These are phyloP conservation scores for Cryptotermes secundus DNA, from an alignment of 1,140 invertebrate species.

Conservation along the genomic window DNA sequence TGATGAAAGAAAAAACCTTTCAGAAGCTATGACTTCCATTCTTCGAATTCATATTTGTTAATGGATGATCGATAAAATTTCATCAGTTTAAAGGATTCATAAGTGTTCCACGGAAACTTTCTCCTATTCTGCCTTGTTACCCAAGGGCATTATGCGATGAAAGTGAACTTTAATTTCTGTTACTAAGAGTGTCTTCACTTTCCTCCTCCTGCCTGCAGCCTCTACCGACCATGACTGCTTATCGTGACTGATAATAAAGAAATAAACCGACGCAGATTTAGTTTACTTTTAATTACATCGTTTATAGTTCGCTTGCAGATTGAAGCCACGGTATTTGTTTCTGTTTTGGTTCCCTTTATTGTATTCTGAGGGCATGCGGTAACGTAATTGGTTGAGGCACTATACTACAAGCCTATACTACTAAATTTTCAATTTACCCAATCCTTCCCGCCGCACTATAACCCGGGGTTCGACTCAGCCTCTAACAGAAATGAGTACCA, in stretches of 20 bases:
- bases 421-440: too few species aligned
- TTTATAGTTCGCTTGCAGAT: too few species aligned
- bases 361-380: too few species aligned
- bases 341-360: too few species aligned
- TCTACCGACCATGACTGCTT: background rate
- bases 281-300: background rate
- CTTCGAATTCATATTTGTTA: conserved; percentile 10
- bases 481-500: too few species aligned
- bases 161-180: too few species aligned
- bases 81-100: background rate
- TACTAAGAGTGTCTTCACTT: background rate
- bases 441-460: too few species aligned
- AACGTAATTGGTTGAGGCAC: too few species aligned
- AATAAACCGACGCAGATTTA: background rate
- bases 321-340: too few species aligned
- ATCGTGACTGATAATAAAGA: background rate
- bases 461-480: too few species aligned
- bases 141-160: too few species aligned
- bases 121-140: background rate
- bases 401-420: too few species aligned
- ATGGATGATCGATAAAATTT: background rate
- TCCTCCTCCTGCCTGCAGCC: background rate
- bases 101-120: background rate
- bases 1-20: background rate
- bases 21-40: background rate